Conservation (phyloP, 1,140 invertebrate species). For the Sycobia sp. region DNA sequence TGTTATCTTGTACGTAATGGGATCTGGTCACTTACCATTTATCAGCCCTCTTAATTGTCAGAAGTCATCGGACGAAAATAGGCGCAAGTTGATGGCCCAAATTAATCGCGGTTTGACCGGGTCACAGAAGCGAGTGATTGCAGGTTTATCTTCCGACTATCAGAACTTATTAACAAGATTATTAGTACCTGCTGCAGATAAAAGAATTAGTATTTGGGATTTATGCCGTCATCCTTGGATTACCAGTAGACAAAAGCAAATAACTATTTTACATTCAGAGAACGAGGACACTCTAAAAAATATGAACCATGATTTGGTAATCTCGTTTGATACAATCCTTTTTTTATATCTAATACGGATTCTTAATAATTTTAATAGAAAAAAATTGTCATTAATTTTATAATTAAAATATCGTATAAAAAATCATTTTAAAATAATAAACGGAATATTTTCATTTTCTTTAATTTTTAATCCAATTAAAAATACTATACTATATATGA, state of each 20-base stretch:
- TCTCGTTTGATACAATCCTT: neutral
- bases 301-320: slow-evolving; percentile 3
- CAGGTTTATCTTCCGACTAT: slow-evolving; percentile 37
- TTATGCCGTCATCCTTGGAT: slow-evolving; percentile 60
- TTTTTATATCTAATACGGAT: neutral
- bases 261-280: neutral
- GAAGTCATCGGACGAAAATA: slow-evolving; percentile 62
- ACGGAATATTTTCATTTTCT: too few relatives aligned
- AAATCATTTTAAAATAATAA: too few relatives aligned
- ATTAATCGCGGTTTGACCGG: slow-evolving; percentile 67
- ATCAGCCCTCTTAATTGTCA: slow-evolving; percentile 54
- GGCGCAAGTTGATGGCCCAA: slow-evolving; percentile 67
- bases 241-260: neutral
- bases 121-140: slow-evolving; percentile 53
- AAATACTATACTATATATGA: too few relatives aligned
- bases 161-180: slow-evolving; percentile 59
- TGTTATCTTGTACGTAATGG: slow-evolving; percentile 72
- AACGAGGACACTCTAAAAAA: neutral
- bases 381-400: neutral
- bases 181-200: slow-evolving; percentile 54
- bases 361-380: neutral
- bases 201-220: slow-evolving; percentile 59
- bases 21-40: slow-evolving; percentile 72
- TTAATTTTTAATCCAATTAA: too few relatives aligned
- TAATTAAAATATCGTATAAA: neutral